Evolutionary conservation across 1,140 invertebrate genomes (phyloP).

Genomic region (Saxidomus purpurata): DNA sequence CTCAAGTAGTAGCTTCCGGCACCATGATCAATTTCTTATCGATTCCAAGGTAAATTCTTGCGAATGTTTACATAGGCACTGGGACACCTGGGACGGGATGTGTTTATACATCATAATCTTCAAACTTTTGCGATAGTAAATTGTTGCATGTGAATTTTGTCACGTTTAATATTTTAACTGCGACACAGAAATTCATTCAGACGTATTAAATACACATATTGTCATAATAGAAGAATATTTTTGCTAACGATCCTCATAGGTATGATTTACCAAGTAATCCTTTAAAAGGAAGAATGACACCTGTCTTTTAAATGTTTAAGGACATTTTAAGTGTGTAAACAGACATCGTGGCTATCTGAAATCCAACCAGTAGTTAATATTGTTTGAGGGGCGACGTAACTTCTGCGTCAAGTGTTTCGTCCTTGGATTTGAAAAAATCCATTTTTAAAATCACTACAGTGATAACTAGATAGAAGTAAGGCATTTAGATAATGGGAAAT

Average conservation of each 20-base stretch:
- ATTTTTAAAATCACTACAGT: neutral
- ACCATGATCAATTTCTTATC: conserved; percentile 15
- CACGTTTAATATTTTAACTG: neutral
- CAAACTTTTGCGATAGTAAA: neutral
- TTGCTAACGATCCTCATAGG: neutral
- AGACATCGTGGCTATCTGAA: neutral
- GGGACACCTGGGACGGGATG: neutral
- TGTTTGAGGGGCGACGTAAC: conserved; percentile 6
- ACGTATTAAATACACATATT: no score
- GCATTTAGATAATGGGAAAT: conserved; percentile 10
- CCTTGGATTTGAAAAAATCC: conserved; percentile 17
- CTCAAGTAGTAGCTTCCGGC: conserved; percentile 18
- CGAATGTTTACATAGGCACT: conserved; percentile 3
- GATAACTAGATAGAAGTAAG: neutral
- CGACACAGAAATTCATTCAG: neutral
- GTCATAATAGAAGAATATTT: neutral
- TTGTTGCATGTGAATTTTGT: neutral
- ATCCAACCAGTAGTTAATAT: neutral
- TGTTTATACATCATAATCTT: neutral
- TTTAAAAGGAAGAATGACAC: conserved; percentile 14
- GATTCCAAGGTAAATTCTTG: conserved; percentile 21
- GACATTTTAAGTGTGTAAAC: conserved; percentile 1
- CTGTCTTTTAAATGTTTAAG: conserved; percentile 21
- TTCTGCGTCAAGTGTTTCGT: neutral
- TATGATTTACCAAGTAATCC: neutral